phyloP scores from a whole-genome alignment of 2,888 invertebrate species.

The Keiferia lycopersicella region DNA sequence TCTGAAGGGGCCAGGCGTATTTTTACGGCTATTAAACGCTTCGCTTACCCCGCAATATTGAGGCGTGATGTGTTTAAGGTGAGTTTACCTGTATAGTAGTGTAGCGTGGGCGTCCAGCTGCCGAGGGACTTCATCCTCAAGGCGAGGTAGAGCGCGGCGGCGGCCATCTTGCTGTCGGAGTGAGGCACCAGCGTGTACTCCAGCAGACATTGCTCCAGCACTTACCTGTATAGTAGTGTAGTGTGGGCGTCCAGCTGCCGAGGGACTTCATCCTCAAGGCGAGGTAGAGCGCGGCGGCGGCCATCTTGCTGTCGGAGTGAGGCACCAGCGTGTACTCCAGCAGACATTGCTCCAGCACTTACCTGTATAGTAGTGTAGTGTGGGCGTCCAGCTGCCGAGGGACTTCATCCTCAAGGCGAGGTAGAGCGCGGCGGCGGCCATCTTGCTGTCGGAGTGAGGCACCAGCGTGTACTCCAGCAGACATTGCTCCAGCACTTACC shows the following conservation, averaged over 20 bases:
- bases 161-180: slow-evolving; percentile 93
- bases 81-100: no score
- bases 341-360: slow-evolving; percentile 57
- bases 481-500: slow-evolving; percentile 63
- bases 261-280: slow-evolving; percentile 93
- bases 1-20: no score
- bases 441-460: slow-evolving; percentile 88
- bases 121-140: no score
- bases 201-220: slow-evolving; percentile 87
- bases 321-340: slow-evolving; percentile 93
- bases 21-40: no score
- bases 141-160: no score
- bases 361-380: slow-evolving; percentile 90
- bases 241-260: slow-evolving; percentile 86
- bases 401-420: slow-evolving; percentile 94
- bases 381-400: slow-evolving; percentile 86
- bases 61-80: no score
- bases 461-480: not conserved
- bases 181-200: slow-evolving; percentile 90
- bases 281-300: slow-evolving; percentile 92
- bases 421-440: slow-evolving; percentile 94
- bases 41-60: no score
- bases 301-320: slow-evolving; percentile 93
- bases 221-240: slow-evolving; percentile 89
- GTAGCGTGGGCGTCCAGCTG: no score